These are phyloP conservation scores for Proctacanthus coquilletti DNA, from an alignment of 1,140 invertebrate species.

Conservation along the genomic window DNA sequence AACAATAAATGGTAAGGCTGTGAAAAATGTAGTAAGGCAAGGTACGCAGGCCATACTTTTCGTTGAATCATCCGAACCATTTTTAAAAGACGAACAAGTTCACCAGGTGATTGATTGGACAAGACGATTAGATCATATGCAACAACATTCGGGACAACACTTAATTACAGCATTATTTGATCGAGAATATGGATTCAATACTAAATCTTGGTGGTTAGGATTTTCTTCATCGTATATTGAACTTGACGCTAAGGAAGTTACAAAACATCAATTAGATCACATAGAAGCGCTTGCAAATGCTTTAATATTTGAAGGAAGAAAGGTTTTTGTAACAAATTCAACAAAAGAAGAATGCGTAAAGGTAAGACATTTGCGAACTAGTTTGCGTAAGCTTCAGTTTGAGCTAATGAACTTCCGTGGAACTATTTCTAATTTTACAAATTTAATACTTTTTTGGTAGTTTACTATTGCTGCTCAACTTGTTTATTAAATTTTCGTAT, in stretches of 20 bases:
- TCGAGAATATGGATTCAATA: conserved; percentile 45
- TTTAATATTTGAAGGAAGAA: conserved; percentile 42
- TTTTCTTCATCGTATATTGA: conserved; percentile 49
- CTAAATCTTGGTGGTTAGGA: conserved; percentile 68
- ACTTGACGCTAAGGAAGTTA: conserved; percentile 35
- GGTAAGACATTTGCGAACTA: too few species aligned
- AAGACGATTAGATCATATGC: conserved; percentile 75
- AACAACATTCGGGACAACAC: conserved; percentile 78
- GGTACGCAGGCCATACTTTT: conserved; percentile 58
- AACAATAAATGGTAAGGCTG: conserved; percentile 43
- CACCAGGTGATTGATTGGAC: conserved; percentile 53
- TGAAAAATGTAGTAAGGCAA: conserved; percentile 48
- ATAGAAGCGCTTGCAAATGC: conserved; percentile 50
- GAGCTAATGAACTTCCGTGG: too few species aligned
- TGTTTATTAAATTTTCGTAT: too few species aligned
- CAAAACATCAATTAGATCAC: conserved; percentile 32
- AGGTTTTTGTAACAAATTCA: conserved; percentile 46
- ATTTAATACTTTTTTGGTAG: too few species aligned
- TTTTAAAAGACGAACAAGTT: conserved; percentile 44
- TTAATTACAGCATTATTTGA: conserved; percentile 65
- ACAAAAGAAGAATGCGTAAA: conserved; percentile 35
- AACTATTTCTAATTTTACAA: too few species aligned
- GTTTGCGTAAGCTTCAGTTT: too few species aligned
- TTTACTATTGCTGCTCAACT: too few species aligned
- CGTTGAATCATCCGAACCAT: conserved; percentile 31